Evolutionary conservation across 2,797 vertebrate species (phyloP).

Genomic region (Numenius phaeopus): DNA sequence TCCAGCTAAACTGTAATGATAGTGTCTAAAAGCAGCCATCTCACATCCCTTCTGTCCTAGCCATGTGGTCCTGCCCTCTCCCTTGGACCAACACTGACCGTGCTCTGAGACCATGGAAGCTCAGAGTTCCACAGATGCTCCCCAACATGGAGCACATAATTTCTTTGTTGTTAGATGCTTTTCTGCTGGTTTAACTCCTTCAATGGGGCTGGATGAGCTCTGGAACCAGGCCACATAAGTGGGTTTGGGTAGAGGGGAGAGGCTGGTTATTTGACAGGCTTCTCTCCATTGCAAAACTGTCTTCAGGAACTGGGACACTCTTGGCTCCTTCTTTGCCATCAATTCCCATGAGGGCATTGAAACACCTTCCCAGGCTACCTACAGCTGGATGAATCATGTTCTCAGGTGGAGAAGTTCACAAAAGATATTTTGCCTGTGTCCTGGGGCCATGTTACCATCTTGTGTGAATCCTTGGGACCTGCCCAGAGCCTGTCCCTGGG

Average conservation of each 20-base stretch:
- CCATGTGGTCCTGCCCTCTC: background rate
- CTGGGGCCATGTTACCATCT: background rate
- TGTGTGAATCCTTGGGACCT: background rate
- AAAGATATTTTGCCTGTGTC: background rate
- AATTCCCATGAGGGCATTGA: background rate
- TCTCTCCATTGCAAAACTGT: background rate
- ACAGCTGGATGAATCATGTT: background rate
- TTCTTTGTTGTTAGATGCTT: background rate
- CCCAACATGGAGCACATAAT: background rate
- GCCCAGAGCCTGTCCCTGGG: background rate
- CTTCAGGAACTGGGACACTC: background rate
- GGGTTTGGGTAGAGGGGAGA: background rate
- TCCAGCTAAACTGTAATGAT: background rate
- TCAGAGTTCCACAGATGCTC: background rate
- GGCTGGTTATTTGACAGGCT: background rate
- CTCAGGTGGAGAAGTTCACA: background rate
- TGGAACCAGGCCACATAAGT: background rate
- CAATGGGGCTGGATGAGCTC: background rate
- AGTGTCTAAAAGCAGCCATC: background rate
- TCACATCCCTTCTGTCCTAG: background rate
- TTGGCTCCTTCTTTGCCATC: background rate
- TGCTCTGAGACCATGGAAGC: background rate
- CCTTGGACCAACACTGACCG: background rate
- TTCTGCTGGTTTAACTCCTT: background rate
- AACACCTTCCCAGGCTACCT: background rate